Conservation (phyloP, 2,113 vertebrate genomes). For the Dasyprocta punctata region DNA sequence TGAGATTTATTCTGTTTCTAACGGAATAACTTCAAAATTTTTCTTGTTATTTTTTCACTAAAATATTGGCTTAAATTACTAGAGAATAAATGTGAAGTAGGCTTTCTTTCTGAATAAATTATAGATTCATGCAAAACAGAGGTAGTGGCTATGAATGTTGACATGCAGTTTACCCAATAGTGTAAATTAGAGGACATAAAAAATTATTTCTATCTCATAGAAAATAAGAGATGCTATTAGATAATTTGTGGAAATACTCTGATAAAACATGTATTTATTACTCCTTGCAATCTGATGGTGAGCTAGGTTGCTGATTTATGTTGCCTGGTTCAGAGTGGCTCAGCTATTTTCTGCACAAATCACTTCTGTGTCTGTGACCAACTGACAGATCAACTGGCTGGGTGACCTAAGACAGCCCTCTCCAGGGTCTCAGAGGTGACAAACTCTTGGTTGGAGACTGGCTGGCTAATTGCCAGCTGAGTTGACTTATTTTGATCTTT, state of each 20-base stretch:
- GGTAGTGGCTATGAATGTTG: background rate
- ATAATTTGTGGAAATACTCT: background rate
- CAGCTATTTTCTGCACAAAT: background rate
- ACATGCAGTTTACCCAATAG: background rate
- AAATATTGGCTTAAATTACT: background rate
- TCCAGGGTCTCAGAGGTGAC: background rate
- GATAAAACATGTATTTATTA: background rate
- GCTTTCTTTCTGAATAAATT: background rate
- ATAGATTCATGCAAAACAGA: background rate
- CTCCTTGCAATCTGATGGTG: background rate
- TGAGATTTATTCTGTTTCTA: background rate
- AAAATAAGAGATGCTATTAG: background rate
- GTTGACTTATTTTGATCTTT: background rate
- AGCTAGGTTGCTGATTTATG: background rate
- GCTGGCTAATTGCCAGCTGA: background rate
- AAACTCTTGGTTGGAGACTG: background rate
- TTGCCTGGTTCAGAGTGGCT: background rate
- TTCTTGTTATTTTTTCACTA: background rate
- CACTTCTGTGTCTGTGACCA: background rate
- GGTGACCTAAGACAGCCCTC: background rate
- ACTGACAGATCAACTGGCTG: background rate
- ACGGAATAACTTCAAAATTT: background rate
- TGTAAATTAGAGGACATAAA: background rate
- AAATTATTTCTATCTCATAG: background rate
- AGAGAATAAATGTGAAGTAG: background rate